Evolutionary conservation across 2,888 invertebrate genomes (phyloP).

Genomic region (Tipula helvola): DNA sequence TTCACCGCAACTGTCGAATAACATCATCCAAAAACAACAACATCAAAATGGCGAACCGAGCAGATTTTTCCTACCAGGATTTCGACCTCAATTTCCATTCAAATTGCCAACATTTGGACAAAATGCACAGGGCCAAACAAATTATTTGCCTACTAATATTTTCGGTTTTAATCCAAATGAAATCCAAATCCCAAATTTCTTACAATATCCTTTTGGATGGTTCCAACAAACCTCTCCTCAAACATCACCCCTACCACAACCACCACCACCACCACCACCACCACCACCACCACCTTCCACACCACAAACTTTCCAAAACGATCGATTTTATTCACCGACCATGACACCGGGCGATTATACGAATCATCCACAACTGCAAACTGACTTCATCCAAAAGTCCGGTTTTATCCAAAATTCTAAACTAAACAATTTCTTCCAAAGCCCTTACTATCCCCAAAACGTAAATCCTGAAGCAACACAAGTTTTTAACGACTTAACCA

Average conservation of each 20-base stretch:
- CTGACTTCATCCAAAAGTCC: not conserved
- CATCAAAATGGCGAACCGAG: not conserved
- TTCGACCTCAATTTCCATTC: not conserved
- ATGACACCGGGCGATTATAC: not conserved
- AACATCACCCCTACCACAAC: not conserved
- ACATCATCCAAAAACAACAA: not conserved
- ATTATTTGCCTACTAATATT: not conserved
- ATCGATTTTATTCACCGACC: not conserved
- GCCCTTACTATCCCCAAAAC: constrained; percentile 10
- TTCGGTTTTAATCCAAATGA: not conserved
- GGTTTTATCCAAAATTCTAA: constrained; percentile 9
- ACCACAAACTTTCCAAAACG: not conserved
- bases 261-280: not conserved
- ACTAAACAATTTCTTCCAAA: constrained; percentile 7
- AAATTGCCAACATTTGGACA: not conserved
- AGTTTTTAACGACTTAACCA: not conserved
- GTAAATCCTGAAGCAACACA: not conserved
- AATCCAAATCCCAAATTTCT: not conserved
- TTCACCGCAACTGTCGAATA: not conserved
- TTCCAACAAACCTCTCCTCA: not conserved
- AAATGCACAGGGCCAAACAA: not conserved
- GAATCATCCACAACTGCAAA: not conserved
- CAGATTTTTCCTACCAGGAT: not conserved
- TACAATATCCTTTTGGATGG: not conserved
- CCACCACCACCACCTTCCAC: not conserved